Evolutionary conservation across 2,888 invertebrate species (phyloP), one percentile per base, ranked within the genome.

Genomic region (Nymphalis polychloros): DNA sequence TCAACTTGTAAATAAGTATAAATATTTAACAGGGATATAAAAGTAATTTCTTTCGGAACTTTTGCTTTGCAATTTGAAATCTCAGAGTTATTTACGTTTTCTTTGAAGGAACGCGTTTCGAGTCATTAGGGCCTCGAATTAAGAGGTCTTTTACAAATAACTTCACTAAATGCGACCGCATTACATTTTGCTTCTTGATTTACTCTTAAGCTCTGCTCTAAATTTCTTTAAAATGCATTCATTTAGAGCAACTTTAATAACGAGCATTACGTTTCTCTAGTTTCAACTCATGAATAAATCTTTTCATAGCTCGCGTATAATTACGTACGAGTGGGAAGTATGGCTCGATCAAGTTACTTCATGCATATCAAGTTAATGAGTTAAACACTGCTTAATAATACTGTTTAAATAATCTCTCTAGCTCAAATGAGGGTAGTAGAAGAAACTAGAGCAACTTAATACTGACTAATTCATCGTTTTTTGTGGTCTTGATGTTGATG

Each of bases 221-320:
- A 55, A 55, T 55, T 55, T 55, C 55, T 31, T 64, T 35, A 49
- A 60, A 64, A 35, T 49, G 64, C 57, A 64, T 59, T 57, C 46
- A 60, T 65, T 52, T 65, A 53, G 59, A 59, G 65, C 23, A 65
- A 13, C 23, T 59, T 59, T 59, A 52, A 55, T 55, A 41, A 41
- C 23, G 64, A 3, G 59, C 52, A 60, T 53, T 59, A 60, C 52
- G 59, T 65, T 52, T 65, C 59, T 53, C 46, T 48, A 59, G 46
- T 65, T 65, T 60, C 65, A 60, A 65, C n/a, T 65, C 20, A 65
- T 65, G 52, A 65, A 65, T 65, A 65, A 65, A 59, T 65, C 65
- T 59, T 60, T 65, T 60, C 65, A 65, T 52, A 52, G 41, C 52
- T 41, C 27, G 19, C 46, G 47, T 52, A 65, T 55, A 55, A 55